A percentile compares a stretch with the other conserved stretches of the same genome.
Conservation (phyloP, 2,797 vertebrate species). For the Geotrypetes seraphini region DNA sequence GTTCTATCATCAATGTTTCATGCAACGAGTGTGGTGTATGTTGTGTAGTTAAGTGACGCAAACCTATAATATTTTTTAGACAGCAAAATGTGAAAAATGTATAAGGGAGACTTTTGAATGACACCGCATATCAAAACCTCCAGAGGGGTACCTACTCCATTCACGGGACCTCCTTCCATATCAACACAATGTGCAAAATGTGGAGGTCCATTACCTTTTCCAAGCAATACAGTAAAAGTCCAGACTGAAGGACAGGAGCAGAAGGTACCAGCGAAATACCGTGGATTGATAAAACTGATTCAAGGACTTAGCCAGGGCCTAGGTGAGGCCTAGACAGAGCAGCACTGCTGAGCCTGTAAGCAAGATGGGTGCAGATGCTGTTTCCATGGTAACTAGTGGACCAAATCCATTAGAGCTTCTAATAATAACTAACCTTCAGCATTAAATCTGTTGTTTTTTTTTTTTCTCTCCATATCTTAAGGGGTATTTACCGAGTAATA, state of each 20-base stretch:
- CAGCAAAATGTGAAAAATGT: no score
- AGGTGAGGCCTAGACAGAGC: slow-evolving; percentile 9
- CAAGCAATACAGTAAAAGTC: slow-evolving; percentile 3
- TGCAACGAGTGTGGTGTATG: no score
- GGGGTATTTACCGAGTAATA: neutral
- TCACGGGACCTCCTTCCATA: no score
- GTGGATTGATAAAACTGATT: neutral
- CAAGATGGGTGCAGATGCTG: slow-evolving; percentile 65
- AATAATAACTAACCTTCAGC: slow-evolving; percentile 81
- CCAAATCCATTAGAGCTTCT: slow-evolving; percentile 78
- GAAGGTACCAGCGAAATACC: no score
- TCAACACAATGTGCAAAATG: no score
- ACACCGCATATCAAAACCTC: no score
- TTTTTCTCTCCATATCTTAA: slow-evolving; percentile 1
- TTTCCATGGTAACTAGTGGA: slow-evolving; percentile 83
- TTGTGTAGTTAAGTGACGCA: no score
- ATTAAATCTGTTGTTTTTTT: slow-evolving; percentile 64
- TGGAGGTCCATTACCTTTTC: slow-evolving; percentile 4
- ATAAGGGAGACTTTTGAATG: no score
- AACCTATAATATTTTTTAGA: no score
- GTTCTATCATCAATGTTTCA: no score
- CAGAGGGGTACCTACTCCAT: no score
- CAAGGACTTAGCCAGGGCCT: slow-evolving; percentile 2
- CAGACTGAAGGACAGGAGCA: neutral
- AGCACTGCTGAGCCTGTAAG: slow-evolving; percentile 60